Evolutionary conservation across 2,113 vertebrate genomes (phyloP), one percentile per base, ranked within the genome.

Genomic region (Anolis sagrei): DNA sequence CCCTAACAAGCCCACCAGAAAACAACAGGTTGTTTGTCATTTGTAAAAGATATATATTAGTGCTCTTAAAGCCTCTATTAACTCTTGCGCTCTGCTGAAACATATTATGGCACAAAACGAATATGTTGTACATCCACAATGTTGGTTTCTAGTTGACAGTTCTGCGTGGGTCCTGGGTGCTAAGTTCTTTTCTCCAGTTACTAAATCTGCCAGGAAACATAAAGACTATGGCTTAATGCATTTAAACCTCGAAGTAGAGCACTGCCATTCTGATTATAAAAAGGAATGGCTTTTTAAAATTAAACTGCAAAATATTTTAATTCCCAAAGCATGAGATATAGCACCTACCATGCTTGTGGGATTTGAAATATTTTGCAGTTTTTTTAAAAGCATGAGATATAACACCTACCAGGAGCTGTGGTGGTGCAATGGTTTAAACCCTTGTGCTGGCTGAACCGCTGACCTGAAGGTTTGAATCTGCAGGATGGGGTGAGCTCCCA

Each of bases 11-110:
- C 91, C 93, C 93, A 92, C 91, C 5, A 0, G 89, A 87, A 94
- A 92, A 92, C 79, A 91, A 91, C 76, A 95, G 94, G 94, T 92
- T 92, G 92, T 90, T 95, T 94, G 91, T 94, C 86, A 79, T 86
- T 36, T 85, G 87, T 91, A 91, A 91, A 86, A 90, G 88, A 82
- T 88, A 91, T 92, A 89, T 73, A 93, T 90, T 92, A 91, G 88
- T 21, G 78, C 88, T 91, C 88, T 93, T 78, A 87, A 91, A 94
- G 92, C 91, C 88, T 85, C 79, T 89, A 44, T 85, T 88, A 86
- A 88, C 87, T 74, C 85, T 85, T 0, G 14, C 73, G 82, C 89
- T 87, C 34, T 32, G 70, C 79, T 86, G 87, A 89, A 91, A 89
- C 32, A 94, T 54, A 0, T 89, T 91, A 93, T 93, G 94, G 93